Evolutionary conservation across 2,888 invertebrate species (phyloP), one percentile per base, ranked within the genome.

Genomic region (Dasypogon diadema): DNA sequence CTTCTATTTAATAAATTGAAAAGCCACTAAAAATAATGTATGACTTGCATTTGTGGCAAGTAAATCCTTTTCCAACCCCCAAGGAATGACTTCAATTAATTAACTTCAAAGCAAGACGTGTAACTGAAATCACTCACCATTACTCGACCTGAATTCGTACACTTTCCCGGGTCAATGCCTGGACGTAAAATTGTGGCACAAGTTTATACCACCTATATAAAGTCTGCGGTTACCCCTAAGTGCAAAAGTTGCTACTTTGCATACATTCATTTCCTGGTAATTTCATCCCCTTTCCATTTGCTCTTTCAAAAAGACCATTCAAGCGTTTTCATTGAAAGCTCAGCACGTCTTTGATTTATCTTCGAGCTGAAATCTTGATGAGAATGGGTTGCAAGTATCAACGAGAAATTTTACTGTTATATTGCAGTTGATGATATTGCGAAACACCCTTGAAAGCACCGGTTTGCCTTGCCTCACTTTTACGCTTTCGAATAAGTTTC

Each of bases 311-410:
- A n/a, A n/a, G n/a, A n/a, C n/a, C n/a, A n/a, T n/a, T n/a, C n/a
- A n/a, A n/a, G n/a, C 26, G 18, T 37, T 16, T 3, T 60, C 14
- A 18, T 18, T 37, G 16, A 26, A 18, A 58, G 34, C n/a, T n/a
- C 12, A 2, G 60, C 60, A 60, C 42, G 37, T 30, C 37, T 60
- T 60, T 16, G 60, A 60, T 60, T 37, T 60, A 60, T 60, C 37
- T 37, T 18, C 16, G 1, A 34, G 60, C 4, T 18, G 18, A 12
- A 16, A 60, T 60, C 60, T 60, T 60, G 37, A 60, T 16, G 34
- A 12, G 18, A 60, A 60, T 18, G 2, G 12, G n/a, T 42, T 42
- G 1, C 6, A 12, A 21, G 37, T 3, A 60, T 60, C 21, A 2
- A 16, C 37, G 37, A 10, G 21, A n/a, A 18, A 21, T 37, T 60